Evolutionary conservation across 2,113 vertebrate species (phyloP), one percentile per base, ranked within the genome.

Genomic region (Deroptyus accipitrinus): DNA sequence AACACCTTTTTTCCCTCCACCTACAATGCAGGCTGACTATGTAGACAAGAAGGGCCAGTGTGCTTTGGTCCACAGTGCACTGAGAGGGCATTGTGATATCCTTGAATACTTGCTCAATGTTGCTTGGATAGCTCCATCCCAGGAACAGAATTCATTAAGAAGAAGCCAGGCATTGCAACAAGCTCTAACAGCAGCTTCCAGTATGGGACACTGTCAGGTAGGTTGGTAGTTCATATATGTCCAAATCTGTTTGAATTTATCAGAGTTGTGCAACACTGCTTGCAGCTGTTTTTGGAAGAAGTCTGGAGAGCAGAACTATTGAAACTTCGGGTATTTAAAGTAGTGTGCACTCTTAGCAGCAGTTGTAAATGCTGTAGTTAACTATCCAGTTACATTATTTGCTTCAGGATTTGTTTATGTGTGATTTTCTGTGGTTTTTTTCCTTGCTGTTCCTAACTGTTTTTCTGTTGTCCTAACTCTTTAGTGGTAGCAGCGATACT

Each of bases 41-140:
- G 95, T 99, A 63, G 99, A 99, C 97, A 99, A 99, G 97, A 99
- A 99, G 48, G 99, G 99, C 37, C 99, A 99, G 92, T 99, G 99
- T 81, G 98, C 99, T 2, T 96, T 99, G 89, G 98, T 99, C 6
- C 99, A 99, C 14, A 99, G 99, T 0, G 99, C 99, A 0, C 97
- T 99, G 91, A 96, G 99, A 83, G 99, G 99, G 69, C 99, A 99
- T 67, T 93, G 97, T 0, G 98, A 98, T 41, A 98, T 99, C 90
- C 98, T 99, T 25, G 97, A 98, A 79, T 98, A 98, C 96, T 91
- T 99, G 94, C 98, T 99, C 63, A 95, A 97, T 92, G 97, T 98
- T 77, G 97, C 98, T 39, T 99, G 99, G 99, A 94, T 90, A 5
- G 28, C 70, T 11, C 97, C 98, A 19, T 97, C 96, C 55, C 97